Evolutionary conservation across 2,797 vertebrate species (phyloP), one percentile per base, ranked within the genome.

Genomic region (Smutsia gigantea): DNA sequence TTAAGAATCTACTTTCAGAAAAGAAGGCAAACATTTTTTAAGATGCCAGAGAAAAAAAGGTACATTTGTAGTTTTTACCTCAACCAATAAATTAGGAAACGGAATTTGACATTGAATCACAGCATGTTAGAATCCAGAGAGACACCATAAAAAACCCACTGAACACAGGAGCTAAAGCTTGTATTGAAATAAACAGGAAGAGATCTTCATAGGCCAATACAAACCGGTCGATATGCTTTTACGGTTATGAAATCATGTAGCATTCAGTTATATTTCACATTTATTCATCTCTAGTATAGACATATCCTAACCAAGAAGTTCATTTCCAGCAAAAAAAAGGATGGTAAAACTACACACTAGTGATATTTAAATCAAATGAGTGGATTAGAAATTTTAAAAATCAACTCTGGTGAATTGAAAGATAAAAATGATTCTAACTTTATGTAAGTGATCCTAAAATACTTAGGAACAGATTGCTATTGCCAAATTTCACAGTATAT

Each of bases 191-290:
- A 87, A 83, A 85, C 21, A 81, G 72, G 88, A 95, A 83, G 66
- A 55, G 71, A 90, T 93, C 84, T 87, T 79, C 79, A 69, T 37
- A 87, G 86, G 49, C 87, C 79, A 77, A 81, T 97, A 94, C 83
- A 87, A 59, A 94, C 37, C 7, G 59, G 49, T 93, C 0, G 2
- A 39, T 84, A 81, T 53, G 49, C 87, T 96, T 97, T 98, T 87
- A 97, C 64, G 63, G 59, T 72, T 77, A 77, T 92, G 64, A 97
- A 96, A 96, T 93, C 89, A 87, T 27, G 63, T 59, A 95, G 89
- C 83, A 81, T 95, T 95, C 79, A 72, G 53, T 92, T 83, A 42
- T 29, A 31, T 71, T 66, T 93, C 53, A 59, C 72, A 85, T 96
- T 94, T 84, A 81, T 82, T 97, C 57, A 69, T 88, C 84, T 97